Percentiles rank a stretch among this genome's conserved stretches.
Evolutionary conservation across 2,888 invertebrate species (phyloP).

Genomic region (Dascillus cervinus): DNA sequence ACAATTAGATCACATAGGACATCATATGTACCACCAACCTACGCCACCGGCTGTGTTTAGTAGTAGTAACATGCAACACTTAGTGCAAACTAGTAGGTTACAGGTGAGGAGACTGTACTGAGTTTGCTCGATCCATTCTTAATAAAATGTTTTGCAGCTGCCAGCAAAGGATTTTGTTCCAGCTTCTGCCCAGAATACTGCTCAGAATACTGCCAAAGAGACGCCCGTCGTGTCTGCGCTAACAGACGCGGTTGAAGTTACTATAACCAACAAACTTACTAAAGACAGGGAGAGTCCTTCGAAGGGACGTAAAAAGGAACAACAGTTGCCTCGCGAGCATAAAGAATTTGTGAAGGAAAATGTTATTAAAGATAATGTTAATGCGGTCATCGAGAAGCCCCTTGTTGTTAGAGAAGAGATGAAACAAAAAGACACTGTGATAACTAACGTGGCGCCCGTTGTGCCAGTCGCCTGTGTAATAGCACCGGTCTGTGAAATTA

Average conservation of each 20-base stretch:
- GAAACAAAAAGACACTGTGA: slow-evolving; percentile 9
- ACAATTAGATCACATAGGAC: slow-evolving; percentile 10
- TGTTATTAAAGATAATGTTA: neutral
- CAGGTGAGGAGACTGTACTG: slow-evolving; percentile 28
- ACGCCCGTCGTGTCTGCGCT: slow-evolving; percentile 63
- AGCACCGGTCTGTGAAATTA: too few relatives aligned
- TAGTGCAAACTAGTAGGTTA: slow-evolving; percentile 37
- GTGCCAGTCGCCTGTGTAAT: too few relatives aligned
- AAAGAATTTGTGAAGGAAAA: slow-evolving; percentile 12
- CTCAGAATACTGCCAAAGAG: slow-evolving; percentile 35
- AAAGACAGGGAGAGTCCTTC: slow-evolving; percentile 40
- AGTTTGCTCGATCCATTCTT: slow-evolving; percentile 1
- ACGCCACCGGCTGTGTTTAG: slow-evolving; percentile 10
- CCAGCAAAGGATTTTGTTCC: slow-evolving; percentile 40
- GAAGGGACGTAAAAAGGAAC: slow-evolving; percentile 32
- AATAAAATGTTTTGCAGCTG: slow-evolving; percentile 26
- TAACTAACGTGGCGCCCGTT: slow-evolving; percentile 7
- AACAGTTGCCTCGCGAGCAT: slow-evolving; percentile 10
- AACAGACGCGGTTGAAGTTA: slow-evolving; percentile 60
- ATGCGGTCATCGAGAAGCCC: slow-evolving; percentile 11
- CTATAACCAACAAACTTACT: slow-evolving; percentile 37
- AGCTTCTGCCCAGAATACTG: slow-evolving; percentile 18
- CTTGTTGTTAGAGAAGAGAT: slow-evolving; percentile 12
- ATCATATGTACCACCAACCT: slow-evolving; percentile 9
- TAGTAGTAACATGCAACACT: too few relatives aligned